phyloP scores from a whole-genome alignment of 2,113 vertebrate species.

The Callithrix jacchus region DNA sequence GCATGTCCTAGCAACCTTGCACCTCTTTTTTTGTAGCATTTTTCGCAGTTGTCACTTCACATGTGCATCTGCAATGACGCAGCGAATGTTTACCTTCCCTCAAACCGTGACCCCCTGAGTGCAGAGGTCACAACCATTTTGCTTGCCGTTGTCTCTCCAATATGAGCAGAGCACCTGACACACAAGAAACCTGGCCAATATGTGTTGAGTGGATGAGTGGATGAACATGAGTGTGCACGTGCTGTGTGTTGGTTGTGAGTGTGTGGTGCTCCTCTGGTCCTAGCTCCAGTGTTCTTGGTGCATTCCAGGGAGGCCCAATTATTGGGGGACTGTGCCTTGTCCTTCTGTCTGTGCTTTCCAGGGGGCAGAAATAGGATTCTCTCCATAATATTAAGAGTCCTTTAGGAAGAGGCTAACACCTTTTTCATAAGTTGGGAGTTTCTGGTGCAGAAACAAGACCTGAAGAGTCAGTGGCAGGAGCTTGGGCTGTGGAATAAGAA shows the following conservation, averaged over 20 bases:
- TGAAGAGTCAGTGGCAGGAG: neutral
- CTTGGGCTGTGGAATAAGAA: neutral
- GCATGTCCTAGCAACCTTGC: neutral
- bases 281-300: accelerated
- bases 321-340: too few species aligned
- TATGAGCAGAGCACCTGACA: neutral
- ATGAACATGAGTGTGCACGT: accelerated
- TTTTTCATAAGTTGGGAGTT: neutral
- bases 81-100: neutral
- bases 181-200: accelerated
- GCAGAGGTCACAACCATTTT: accelerated
- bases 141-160: neutral
- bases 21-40: neutral
- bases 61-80: neutral
- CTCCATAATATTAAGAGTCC: neutral
- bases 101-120: accelerated
- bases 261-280: accelerated
- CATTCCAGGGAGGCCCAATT: accelerated
- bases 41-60: neutral
- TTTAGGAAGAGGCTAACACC: neutral
- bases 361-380: too few species aligned
- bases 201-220: accelerated
- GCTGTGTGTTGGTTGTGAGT: accelerated
- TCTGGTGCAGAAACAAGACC: neutral
- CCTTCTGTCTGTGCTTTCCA: neutral